These are phyloP conservation scores for Orussus abietinus DNA, from an alignment of 1,140 invertebrate genomes.

Conservation along the genomic window DNA sequence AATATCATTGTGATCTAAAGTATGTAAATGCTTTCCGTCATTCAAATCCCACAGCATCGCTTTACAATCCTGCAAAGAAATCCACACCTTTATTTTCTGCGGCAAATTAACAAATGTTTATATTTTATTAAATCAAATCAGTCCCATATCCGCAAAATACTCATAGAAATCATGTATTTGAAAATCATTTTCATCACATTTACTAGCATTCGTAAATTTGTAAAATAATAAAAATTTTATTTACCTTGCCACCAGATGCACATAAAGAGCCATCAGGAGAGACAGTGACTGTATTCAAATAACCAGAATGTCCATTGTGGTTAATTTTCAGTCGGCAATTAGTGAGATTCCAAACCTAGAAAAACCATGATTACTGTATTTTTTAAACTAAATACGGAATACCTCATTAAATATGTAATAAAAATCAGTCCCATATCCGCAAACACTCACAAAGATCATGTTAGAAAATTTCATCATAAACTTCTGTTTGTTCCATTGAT, in stretches of 20 bases:
- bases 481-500: not conserved
- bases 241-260: slow-evolving; percentile 95
- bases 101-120: slow-evolving; percentile 1
- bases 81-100: too few relatives aligned
- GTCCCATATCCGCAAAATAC: slow-evolving; percentile 52
- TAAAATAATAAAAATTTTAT: slow-evolving; percentile 8
- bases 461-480: slow-evolving; percentile 32
- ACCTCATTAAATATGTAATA: slow-evolving; percentile 1
- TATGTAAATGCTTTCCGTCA: slow-evolving; percentile 99
- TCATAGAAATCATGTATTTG: slow-evolving; percentile 41
- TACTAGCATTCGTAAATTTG: slow-evolving; percentile 6
- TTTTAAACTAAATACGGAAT: slow-evolving; percentile 10
- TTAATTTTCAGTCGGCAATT: slow-evolving; percentile 99
- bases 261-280: slow-evolving; percentile 99
- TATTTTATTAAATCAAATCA: slow-evolving; percentile 29
- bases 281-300: slow-evolving; percentile 97
- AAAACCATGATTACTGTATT: slow-evolving; percentile 17
- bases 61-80: slow-evolving; percentile 78
- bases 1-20: slow-evolving; percentile 96
- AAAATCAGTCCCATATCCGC: slow-evolving; percentile 54
- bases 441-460: slow-evolving; percentile 47
- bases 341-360: slow-evolving; percentile 96
- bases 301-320: slow-evolving; percentile 94
- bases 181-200: slow-evolving; percentile 16
- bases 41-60: slow-evolving; percentile 99